These are phyloP conservation scores for Poecilobothrus nobilitatus DNA, from an alignment of 2,888 invertebrate genomes.

Conservation along the genomic window DNA sequence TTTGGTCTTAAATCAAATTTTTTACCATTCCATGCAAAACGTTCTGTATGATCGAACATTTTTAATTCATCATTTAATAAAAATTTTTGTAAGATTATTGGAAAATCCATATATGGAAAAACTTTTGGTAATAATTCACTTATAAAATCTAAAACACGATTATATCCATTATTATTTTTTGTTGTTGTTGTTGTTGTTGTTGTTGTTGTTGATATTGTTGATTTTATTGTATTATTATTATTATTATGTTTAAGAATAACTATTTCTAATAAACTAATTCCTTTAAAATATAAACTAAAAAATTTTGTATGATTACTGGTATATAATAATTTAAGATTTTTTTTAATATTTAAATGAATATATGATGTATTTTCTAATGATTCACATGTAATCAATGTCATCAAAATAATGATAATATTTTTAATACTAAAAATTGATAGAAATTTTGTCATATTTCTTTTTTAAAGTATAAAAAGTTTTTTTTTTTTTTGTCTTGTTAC, in stretches of 20 bases:
- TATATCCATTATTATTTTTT: background rate
- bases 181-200: background rate
- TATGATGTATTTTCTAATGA: background rate
- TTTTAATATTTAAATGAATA: background rate
- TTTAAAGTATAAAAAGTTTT: too few relatives aligned
- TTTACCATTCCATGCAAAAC: slow-evolving; percentile 1
- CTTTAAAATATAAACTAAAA: background rate
- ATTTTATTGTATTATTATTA: background rate
- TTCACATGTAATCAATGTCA: background rate
- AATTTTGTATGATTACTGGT: background rate
- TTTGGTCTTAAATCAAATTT: background rate
- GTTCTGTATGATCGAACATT: background rate
- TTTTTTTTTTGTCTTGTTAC: too few relatives aligned
- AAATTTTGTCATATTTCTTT: background rate
- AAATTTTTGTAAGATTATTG: background rate
- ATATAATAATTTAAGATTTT: background rate
- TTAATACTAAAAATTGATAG: background rate
- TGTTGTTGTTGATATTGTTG: background rate
- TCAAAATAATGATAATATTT: background rate
- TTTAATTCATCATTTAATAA: background rate
- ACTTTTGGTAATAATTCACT: background rate
- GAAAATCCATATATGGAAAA: background rate
- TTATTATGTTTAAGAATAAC: background rate
- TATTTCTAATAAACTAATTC: background rate
- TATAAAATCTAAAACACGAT: background rate